Conservation (phyloP, 2,888 invertebrate genomes). For the Hoplodrina ambigua region DNA sequence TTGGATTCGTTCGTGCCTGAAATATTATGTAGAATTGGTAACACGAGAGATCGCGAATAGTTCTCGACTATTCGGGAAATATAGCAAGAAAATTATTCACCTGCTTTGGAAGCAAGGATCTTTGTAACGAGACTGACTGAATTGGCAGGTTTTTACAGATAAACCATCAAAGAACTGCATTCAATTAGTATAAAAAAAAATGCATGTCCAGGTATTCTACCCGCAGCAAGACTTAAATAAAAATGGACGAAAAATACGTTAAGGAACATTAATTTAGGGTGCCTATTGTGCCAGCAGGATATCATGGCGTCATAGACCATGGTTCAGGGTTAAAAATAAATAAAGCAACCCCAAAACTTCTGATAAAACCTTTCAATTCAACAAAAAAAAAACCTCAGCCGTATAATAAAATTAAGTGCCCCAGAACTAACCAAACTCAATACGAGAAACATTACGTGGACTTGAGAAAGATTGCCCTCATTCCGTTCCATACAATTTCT, state of each 20-base stretch:
- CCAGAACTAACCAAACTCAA: conserved; percentile 49
- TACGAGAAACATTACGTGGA: conserved; percentile 35
- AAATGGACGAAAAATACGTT: neutral
- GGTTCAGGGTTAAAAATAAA: neutral
- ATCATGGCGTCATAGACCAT: neutral
- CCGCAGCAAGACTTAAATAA: neutral
- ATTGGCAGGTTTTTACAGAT: neutral
- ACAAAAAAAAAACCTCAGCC: conserved; percentile 17
- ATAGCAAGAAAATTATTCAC: conserved; percentile 27
- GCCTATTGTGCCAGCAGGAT: neutral
- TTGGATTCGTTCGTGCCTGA: conserved; percentile 64
- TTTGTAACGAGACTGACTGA: neutral
- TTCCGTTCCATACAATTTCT: conserved; percentile 53
- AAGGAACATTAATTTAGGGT: neutral
- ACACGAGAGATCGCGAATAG: conserved; percentile 30
- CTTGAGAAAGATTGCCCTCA: conserved; percentile 53
- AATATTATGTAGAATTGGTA: conserved; percentile 57
- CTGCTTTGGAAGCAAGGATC: conserved; percentile 14
- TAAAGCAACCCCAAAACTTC: neutral
- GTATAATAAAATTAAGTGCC: conserved; percentile 52
- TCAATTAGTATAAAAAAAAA: neutral
- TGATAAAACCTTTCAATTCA: conserved; percentile 4
- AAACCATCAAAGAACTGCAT: neutral
- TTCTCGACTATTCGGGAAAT: conserved; percentile 21
- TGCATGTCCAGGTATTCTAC: neutral